These are phyloP conservation scores for Eilema depressum DNA, from an alignment of 2,888 invertebrate genomes.

Conservation along the genomic window DNA sequence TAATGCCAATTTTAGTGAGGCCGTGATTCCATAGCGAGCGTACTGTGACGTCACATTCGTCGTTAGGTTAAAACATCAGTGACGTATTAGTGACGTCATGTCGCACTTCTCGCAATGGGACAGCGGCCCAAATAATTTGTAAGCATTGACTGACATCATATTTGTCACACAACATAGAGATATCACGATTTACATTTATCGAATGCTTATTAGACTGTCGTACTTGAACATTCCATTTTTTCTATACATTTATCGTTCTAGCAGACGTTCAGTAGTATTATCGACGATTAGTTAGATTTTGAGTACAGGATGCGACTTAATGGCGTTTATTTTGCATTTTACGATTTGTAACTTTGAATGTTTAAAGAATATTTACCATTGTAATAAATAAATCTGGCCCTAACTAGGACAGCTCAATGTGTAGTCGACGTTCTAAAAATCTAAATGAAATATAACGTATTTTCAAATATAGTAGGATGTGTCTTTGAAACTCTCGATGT, in stretches of 20 bases:
- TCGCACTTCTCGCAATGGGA: slow-evolving; percentile 53
- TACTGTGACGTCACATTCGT: slow-evolving; percentile 16
- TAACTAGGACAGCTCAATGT: slow-evolving; percentile 84
- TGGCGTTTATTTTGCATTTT: slow-evolving; percentile 75
- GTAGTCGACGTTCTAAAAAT: slow-evolving; percentile 74
- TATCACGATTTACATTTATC: slow-evolving; percentile 63
- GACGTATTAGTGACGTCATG: slow-evolving; percentile 28
- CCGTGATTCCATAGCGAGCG: slow-evolving; percentile 59
- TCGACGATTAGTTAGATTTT: slow-evolving; percentile 74
- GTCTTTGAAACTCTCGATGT: slow-evolving; percentile 85
- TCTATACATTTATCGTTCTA: slow-evolving; percentile 74
- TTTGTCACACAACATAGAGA: slow-evolving; percentile 67
- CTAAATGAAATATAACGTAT: slow-evolving; percentile 71
- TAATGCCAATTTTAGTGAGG: slow-evolving; percentile 65
- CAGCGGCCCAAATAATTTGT: slow-evolving; percentile 61
- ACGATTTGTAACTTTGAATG: slow-evolving; percentile 62
- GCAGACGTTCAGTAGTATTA: slow-evolving; percentile 68
- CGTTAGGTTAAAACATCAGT: slow-evolving; percentile 7
- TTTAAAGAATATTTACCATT: slow-evolving; percentile 65
- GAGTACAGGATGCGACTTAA: slow-evolving; percentile 63
- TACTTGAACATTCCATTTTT: slow-evolving; percentile 86
- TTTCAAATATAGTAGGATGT: slow-evolving; percentile 81
- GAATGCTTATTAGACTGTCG: slow-evolving; percentile 81
- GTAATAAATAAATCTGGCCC: slow-evolving; percentile 69
- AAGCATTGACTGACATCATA: slow-evolving; percentile 81